Conservation (phyloP, 2,888 invertebrate genomes). For the Sabatieria punctata region DNA sequence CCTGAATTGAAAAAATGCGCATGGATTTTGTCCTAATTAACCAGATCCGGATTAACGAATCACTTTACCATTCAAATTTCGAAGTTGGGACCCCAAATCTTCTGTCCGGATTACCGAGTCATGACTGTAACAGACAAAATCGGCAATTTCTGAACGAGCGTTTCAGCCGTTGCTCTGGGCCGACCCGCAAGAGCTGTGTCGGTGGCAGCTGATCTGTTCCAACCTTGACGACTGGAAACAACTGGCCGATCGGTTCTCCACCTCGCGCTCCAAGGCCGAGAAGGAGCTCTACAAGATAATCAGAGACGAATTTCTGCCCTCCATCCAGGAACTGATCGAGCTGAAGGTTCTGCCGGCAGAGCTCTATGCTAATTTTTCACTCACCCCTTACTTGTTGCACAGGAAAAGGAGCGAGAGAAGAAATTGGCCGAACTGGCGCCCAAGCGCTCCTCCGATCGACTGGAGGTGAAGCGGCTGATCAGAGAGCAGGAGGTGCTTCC, state of each 20-base stretch:
- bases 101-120: too few species aligned
- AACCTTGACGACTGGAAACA: conserved; percentile 80
- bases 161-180: not conserved
- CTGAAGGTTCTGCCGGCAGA: too few species aligned
- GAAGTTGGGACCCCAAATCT: too few species aligned
- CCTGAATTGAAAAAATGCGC: too few species aligned
- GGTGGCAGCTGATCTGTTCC: conserved; percentile 68
- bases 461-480: conserved; percentile 45
- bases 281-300: too few species aligned
- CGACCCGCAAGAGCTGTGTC: conserved; percentile 6
- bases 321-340: conserved; percentile 68
- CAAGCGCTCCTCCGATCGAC: conserved; percentile 49
- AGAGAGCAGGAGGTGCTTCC: conserved; percentile 37
- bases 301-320: conserved; percentile 66
- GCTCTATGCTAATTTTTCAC: too few species aligned
- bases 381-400: conserved; percentile 15
- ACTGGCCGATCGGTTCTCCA: not conserved
- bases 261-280: not conserved
- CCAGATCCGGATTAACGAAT: too few species aligned
- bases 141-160: too few species aligned
- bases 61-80: too few species aligned
- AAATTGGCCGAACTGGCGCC: conserved; percentile 49
- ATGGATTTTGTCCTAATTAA: too few species aligned
- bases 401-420: conserved; percentile 33
- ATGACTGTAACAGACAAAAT: too few species aligned